A percentile compares a stretch with the other conserved stretches of the same genome.
phyloP scores from a whole-genome alignment of 2,888 invertebrate genomes.

The Gasteruption jaculator region DNA sequence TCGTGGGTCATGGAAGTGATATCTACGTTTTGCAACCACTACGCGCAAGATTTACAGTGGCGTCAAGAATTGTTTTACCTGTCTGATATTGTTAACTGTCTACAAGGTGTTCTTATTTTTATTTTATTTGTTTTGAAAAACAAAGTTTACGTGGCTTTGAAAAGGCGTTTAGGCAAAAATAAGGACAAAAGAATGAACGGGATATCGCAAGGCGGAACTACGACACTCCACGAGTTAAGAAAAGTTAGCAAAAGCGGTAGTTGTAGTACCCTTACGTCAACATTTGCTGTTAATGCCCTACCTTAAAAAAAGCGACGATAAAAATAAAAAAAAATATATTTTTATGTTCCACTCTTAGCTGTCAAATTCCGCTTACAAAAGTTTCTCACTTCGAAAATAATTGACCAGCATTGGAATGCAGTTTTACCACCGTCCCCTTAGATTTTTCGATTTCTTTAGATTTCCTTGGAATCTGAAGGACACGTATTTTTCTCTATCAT shows the following conservation, averaged over 20 bases:
- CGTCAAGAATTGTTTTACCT: constrained; percentile 43
- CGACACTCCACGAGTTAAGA: constrained; percentile 32
- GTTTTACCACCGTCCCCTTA: no score
- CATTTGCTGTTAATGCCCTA: constrained; percentile 27
- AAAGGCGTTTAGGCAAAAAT: constrained; percentile 52
- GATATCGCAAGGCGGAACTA: constrained; percentile 19
- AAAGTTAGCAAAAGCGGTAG: constrained; percentile 34
- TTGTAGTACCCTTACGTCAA: constrained; percentile 38
- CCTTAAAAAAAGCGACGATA: no score
- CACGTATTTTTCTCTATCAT: no score
- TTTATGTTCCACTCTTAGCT: no score
- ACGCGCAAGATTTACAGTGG: constrained; percentile 28
- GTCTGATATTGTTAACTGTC: constrained; percentile 64
- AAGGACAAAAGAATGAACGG: constrained; percentile 8
- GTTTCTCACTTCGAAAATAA: no score
- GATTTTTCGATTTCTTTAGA: no score
- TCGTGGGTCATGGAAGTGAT: constrained; percentile 61
- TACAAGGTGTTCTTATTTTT: constrained; percentile 71
- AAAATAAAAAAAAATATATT: no score
- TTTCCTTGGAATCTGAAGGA: no score
- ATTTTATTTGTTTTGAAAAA: constrained; percentile 68
- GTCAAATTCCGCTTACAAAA: no score
- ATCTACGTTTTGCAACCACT: constrained; percentile 22
- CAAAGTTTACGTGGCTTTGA: constrained; percentile 60
- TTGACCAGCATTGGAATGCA: no score